Evolutionary conservation across 1,140 invertebrate species (phyloP).

Genomic region (Pogonomyrmex barbatus): DNA sequence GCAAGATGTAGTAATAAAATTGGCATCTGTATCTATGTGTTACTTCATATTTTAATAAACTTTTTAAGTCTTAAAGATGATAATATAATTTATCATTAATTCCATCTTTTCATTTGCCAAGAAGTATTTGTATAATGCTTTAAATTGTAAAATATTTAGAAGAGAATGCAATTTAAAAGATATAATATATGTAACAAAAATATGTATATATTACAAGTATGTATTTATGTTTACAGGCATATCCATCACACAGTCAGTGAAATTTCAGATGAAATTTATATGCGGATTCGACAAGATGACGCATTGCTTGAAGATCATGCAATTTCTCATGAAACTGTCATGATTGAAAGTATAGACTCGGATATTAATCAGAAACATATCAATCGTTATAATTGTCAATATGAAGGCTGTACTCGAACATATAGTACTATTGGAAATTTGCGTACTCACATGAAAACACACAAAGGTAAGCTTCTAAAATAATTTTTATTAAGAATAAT

Average conservation of each 20-base stretch:
- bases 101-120: neutral
- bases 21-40: neutral
- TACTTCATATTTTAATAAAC: neutral
- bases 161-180: neutral
- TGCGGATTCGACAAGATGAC: slow-evolving; percentile 88
- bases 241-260: slow-evolving; percentile 89
- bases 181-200: slow-evolving; percentile 3
- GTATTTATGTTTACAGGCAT: slow-evolving; percentile 85
- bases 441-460: slow-evolving; percentile 97
- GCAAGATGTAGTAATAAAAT: slow-evolving; percentile 36
- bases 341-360: slow-evolving; percentile 89
- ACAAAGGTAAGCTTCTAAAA: slow-evolving; percentile 91
- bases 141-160: neutral
- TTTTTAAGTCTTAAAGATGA: neutral
- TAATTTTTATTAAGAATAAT: neutral
- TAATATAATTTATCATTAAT: neutral
- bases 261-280: slow-evolving; percentile 89
- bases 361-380: slow-evolving; percentile 89
- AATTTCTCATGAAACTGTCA: slow-evolving; percentile 89
- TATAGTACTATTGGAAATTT: slow-evolving; percentile 98
- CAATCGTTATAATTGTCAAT: slow-evolving; percentile 94
- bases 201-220: neutral
- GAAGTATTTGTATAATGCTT: neutral
- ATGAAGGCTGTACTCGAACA: slow-evolving; percentile 94
- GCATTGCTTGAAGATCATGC: slow-evolving; percentile 87